A percentile compares a stretch with the other conserved stretches of the same genome.
Evolutionary conservation across 2,888 invertebrate species (phyloP).

Genomic region (Caenorhabditis angaria): DNA sequence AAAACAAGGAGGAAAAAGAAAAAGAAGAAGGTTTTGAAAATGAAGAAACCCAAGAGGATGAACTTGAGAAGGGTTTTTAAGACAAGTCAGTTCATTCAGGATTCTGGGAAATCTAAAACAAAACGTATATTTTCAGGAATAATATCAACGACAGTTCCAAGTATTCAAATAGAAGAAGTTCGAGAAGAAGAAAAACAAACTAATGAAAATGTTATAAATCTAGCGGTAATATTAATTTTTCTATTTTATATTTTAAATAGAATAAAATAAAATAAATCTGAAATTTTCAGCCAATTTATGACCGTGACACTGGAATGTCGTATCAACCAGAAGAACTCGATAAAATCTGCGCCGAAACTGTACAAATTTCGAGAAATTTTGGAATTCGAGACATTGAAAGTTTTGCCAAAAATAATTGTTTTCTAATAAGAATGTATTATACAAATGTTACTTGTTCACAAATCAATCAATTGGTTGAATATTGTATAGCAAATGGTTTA

Average conservation of each 20-base stretch:
- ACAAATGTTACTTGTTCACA: slow-evolving; percentile 53
- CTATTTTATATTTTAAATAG: neutral
- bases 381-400: slow-evolving; percentile 47
- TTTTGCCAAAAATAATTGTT: slow-evolving; percentile 55
- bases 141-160: slow-evolving; percentile 30
- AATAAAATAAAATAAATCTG: neutral
- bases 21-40: slow-evolving; percentile 21
- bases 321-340: slow-evolving; percentile 40
- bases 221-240: slow-evolving; percentile 31
- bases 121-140: slow-evolving; percentile 37
- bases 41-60: slow-evolving; percentile 37
- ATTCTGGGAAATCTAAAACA: slow-evolving; percentile 8
- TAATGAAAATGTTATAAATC: slow-evolving; percentile 21
- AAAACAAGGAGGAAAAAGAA: slow-evolving; percentile 21
- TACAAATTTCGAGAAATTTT: slow-evolving; percentile 43
- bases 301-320: slow-evolving; percentile 34
- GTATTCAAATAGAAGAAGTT: slow-evolving; percentile 18
- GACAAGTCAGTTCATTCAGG: slow-evolving; percentile 24
- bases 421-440: slow-evolving; percentile 50
- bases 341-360: slow-evolving; percentile 42
- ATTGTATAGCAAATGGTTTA: slow-evolving; percentile 43
- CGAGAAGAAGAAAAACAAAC: slow-evolving; percentile 18
- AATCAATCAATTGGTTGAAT: slow-evolving; percentile 47
- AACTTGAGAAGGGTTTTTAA: slow-evolving; percentile 33
- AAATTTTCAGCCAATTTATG: slow-evolving; percentile 44